A percentile compares a stretch with the other conserved stretches of the same genome.
phyloP scores from a whole-genome alignment of 2,113 vertebrate genomes.

The Chaenogobius annularis region DNA sequence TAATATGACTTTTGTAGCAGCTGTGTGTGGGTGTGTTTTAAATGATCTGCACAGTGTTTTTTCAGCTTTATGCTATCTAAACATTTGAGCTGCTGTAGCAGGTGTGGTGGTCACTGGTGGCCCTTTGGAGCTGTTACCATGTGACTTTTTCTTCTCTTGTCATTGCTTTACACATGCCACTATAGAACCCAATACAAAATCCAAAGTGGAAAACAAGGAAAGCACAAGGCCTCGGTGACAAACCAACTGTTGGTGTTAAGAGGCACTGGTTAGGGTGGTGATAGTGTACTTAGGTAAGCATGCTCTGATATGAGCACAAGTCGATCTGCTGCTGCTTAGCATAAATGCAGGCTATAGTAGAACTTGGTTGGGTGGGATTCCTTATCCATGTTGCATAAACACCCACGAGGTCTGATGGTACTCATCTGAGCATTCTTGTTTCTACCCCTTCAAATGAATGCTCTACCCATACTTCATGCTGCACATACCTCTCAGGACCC shows the following conservation, averaged over 20 bases:
- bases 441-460: conserved; percentile 72
- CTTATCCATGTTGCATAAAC: conserved; percentile 46
- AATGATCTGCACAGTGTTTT: not conserved
- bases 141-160: conserved; percentile 19
- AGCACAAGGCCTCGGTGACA: conserved; percentile 29
- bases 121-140: conserved; percentile 22
- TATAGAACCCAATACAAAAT: conserved; percentile 15
- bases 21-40: not conserved
- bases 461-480: conserved; percentile 70
- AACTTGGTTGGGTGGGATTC: conserved; percentile 3
- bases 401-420: conserved; percentile 38
- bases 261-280: conserved; percentile 11
- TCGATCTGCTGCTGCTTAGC: not conserved
- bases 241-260: conserved; percentile 47
- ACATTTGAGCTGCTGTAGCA: conserved; percentile 38
- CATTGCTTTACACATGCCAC: conserved; percentile 60
- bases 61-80: not conserved
- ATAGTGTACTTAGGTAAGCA: not conserved
- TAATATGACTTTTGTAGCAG: not conserved
- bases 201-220: conserved; percentile 16
- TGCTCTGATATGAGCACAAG: not conserved
- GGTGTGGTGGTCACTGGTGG: conserved; percentile 26
- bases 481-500: conserved; percentile 79
- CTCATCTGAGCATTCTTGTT: conserved; percentile 63
- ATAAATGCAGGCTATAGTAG: fast-evolving